These are phyloP conservation scores for Scrobipalpa atriplicella DNA, from an alignment of 2,888 invertebrate species.

Conservation along the genomic window DNA sequence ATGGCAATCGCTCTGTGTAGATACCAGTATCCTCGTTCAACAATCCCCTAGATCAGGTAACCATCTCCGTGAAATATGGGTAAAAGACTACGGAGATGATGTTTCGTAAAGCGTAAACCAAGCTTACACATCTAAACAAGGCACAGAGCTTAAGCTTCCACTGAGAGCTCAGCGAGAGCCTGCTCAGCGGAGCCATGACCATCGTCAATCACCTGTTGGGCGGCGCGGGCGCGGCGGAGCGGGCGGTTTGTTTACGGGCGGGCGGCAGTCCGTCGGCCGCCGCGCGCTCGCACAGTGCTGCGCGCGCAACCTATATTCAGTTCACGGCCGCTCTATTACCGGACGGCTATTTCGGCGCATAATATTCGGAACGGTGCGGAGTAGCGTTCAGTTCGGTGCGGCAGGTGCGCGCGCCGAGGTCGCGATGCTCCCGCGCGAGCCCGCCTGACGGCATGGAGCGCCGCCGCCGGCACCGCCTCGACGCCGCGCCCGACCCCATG, in stretches of 20 bases:
- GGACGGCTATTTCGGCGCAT: conserved; percentile 78
- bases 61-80: too few relatives aligned
- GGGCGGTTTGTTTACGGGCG: conserved; percentile 32
- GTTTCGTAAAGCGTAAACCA: neutral
- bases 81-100: too few relatives aligned
- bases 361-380: conserved; percentile 70
- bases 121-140: neutral
- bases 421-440: conserved; percentile 52
- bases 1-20: too few relatives aligned
- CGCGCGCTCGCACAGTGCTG: conserved; percentile 47
- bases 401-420: conserved; percentile 72
- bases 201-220: conserved; percentile 50
- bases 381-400: conserved; percentile 72
- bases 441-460: conserved; percentile 69
- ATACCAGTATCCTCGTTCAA: too few relatives aligned
- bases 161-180: conserved; percentile 14
- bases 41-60: too few relatives aligned
- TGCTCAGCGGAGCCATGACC: conserved; percentile 46
- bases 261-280: conserved; percentile 40
- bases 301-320: conserved; percentile 74
- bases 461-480: conserved; percentile 67
- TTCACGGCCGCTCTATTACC: conserved; percentile 80
- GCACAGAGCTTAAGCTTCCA: neutral
- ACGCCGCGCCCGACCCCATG: conserved; percentile 80
- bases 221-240: conserved; percentile 33